Base-by-base conservation (phyloP, 2,797 vertebrate genomes). In the Acipenser transmontanus region DNA sequence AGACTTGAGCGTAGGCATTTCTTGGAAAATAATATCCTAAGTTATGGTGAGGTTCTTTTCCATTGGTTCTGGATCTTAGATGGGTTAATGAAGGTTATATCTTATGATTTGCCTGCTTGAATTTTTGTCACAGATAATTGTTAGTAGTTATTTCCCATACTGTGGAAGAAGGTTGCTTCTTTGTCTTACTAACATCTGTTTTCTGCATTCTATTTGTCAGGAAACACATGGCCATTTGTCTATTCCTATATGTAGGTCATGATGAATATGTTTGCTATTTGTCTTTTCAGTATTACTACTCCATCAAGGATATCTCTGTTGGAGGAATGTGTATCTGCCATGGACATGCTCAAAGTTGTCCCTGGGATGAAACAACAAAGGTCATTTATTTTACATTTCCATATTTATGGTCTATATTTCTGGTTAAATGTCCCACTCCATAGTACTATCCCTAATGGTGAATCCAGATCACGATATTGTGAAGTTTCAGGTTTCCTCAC, bases 251-350 rank as follows among this genome's bases (percentile, higher is more conserved):
- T 59, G 61, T 60, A 50, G 65, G 49, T 59, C 34, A 59, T 47
- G 50, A 9, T 13, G 50, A 49, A 8, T 66, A 48, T 59, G 5
- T 60, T 17, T 65, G 34, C 34, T 34, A 4, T 4, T 34, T 34
- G 34, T 34, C 34, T 34, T 13, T 10, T 8, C 73, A 98, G 96
- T 98, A 98, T 78, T 99, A 91, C 79, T 99, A 98, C 75, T 97
- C 95, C 70, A 82, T 99, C 80, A 99, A 99, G 79, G 96, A 98
- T 74, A 86, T 98, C 67, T 98, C 96, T 0, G 82, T 99, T 62
- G 97, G 97, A 1, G 95, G 97, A 17, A 97, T 97, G 95, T 98
- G 97, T 52, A 96, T 99, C 85, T 98, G 95, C 68, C 92, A 93
- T 0, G 96, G 96, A 49, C 96, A 99, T 2, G 95, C 97, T 68